Conservation (phyloP, 2,113 vertebrate species). For the Periophthalmus modestus region DNA sequence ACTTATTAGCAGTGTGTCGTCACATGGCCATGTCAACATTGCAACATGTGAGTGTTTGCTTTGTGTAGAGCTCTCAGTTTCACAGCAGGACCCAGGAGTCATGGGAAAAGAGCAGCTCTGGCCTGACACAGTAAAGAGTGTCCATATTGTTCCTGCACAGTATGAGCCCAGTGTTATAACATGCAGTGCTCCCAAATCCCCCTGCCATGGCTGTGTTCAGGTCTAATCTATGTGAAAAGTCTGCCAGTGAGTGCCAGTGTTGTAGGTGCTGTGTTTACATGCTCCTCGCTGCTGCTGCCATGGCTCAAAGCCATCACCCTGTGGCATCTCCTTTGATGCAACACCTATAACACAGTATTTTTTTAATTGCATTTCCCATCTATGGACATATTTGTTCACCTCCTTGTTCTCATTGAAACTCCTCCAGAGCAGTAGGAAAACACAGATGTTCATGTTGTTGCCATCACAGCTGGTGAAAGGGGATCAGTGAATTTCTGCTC, state of each 20-base stretch:
- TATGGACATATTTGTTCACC: constrained; percentile 20
- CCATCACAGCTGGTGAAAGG: constrained; percentile 8
- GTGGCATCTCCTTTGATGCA: constrained; percentile 13
- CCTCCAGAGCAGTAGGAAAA: constrained; percentile 32
- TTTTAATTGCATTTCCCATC: constrained; percentile 37
- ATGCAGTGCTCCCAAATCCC: not conserved
- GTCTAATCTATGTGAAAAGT: not conserved
- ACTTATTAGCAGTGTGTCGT: constrained; percentile 11
- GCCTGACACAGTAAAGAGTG: constrained; percentile 41
- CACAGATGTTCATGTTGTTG: constrained; percentile 50
- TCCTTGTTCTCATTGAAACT: constrained; percentile 58
- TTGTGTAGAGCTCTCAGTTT: constrained; percentile 26
- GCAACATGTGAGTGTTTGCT: constrained; percentile 14
- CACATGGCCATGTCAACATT: constrained; percentile 15
- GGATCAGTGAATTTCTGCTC: constrained; percentile 2
- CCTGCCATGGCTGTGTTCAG: constrained; percentile 6
- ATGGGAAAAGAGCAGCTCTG: constrained; percentile 48
- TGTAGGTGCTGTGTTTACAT: constrained; percentile 55
- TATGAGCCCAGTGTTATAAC: constrained; percentile 30
- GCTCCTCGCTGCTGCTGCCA: constrained; percentile 48
- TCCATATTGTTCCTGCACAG: constrained; percentile 46
- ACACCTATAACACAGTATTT: constrained; percentile 22
- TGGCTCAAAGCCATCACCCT: constrained; percentile 60
- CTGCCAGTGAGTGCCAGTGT: constrained; percentile 29
- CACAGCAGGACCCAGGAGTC: constrained; percentile 24